These are phyloP conservation scores for Acromyrmex heyeri DNA, from an alignment of 1,140 invertebrate species.

Conservation along the genomic window DNA sequence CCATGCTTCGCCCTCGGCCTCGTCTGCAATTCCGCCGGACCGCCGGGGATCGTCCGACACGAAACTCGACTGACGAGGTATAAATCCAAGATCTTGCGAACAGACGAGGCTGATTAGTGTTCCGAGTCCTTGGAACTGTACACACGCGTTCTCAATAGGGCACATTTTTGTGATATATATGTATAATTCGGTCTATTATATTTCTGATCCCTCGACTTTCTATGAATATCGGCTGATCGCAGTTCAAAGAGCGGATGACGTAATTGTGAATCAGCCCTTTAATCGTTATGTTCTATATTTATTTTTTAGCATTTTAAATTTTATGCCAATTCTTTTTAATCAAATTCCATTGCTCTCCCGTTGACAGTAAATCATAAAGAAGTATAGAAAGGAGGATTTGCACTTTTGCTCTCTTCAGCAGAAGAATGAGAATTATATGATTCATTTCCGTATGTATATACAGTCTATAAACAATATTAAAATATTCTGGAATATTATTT, in stretches of 20 bases:
- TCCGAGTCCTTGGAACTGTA: neutral
- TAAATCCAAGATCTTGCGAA: slow-evolving; percentile 17
- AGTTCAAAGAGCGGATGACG: neutral
- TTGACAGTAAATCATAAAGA: neutral
- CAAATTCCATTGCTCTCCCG: neutral
- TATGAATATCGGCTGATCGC: neutral
- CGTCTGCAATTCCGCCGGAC: slow-evolving; percentile 22
- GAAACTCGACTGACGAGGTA: slow-evolving; percentile 49
- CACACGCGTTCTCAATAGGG: neutral
- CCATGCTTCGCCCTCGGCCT: slow-evolving; percentile 19
- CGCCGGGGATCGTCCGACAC: neutral
- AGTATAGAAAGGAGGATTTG: neutral
- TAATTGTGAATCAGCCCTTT: neutral
- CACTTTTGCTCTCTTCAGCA: neutral
- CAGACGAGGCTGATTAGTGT: slow-evolving; percentile 1
- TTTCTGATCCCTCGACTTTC: neutral
- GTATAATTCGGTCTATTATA: neutral
- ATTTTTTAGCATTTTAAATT: neutral
- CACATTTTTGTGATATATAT: neutral
- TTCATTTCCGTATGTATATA: neutral
- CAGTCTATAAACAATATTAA: neutral
- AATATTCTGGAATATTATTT: neutral
- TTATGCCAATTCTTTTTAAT: neutral
- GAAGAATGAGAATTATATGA: neutral
- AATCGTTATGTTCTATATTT: neutral